Evolutionary conservation across 37 sponge, comb jelly and placozoan species (phyloP), one percentile per base, ranked within the genome.

Genomic region (Mnemiopsis leidyi): DNA sequence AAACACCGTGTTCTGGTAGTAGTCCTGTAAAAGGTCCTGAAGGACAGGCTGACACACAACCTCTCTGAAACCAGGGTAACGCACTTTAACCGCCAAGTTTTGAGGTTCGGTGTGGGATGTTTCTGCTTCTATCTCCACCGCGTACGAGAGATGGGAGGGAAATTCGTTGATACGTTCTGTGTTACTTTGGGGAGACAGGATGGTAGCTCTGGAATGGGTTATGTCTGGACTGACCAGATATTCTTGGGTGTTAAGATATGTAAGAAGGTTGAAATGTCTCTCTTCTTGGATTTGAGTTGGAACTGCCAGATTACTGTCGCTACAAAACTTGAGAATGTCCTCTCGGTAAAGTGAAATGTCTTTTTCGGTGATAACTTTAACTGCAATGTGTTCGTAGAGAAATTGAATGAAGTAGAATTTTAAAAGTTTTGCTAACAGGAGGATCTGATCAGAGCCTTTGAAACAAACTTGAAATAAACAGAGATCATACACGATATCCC

Each of bases 11-110:
- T 38, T 40, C 30, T 85, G 90, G 25, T 85, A 85, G 36, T 85
- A 85, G 26, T 85, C 90, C 90, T 40, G 25, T 1, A 85, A 61
- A 40, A 0, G 0, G 61, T 13, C n/a, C 61, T 85, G 38, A 20
- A 40, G 29, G 23, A 39, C 90, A 7, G 90, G 90, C 90, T 85
- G 90, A 85, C 90, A 85, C 5, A 85, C 90, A 16, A 40, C 90
- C 25, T 85, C 90, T 25, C 21, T 33, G 7, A n/a, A 13, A 28
- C 90, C 90, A 40, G 90, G 90, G 90, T 85, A 85, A 0, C 61
- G 1, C 36, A 85, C 61, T 29, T 33, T 38, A 0, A 85, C 90
- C 2, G 90, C 90, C 90, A 85, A 23, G 9, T 38, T n/a, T 1
- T 23, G 29, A 3, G 90, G 61, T 0, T 38, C 39, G 2, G 21